These are phyloP conservation scores for Tauraco erythrolophus DNA, from an alignment of 2,113 vertebrate species.

Conservation along the genomic window DNA sequence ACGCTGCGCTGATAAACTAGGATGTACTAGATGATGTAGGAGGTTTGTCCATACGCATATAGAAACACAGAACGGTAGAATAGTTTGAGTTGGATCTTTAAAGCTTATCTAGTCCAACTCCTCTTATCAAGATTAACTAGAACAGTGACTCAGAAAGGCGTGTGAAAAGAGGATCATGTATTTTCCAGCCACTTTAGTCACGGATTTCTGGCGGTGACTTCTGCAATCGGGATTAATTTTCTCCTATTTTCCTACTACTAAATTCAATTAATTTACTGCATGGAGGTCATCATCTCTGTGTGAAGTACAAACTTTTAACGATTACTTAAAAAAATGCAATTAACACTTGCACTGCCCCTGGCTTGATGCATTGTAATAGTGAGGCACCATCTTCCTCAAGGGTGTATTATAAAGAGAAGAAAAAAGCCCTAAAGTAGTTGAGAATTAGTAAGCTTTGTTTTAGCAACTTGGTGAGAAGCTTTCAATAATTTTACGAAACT, in stretches of 20 bases:
- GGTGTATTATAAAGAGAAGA: neutral
- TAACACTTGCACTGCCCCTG: neutral
- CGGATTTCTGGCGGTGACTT: neutral
- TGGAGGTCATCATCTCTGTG: neutral
- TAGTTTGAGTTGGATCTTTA: neutral
- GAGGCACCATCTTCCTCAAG: neutral
- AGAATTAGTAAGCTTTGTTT: neutral
- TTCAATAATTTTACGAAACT: neutral
- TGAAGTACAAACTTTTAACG: neutral
- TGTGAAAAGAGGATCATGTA: neutral
- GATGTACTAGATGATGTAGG: neutral
- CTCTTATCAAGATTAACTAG: neutral
- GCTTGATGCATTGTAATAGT: neutral
- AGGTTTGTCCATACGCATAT: neutral
- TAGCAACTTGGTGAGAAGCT: neutral
- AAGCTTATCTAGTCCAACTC: neutral
- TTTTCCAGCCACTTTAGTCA: neutral
- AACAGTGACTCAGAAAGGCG: neutral
- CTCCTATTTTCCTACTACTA: neutral
- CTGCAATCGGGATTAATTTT: neutral
- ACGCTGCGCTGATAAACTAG: neutral
- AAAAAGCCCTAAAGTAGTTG: neutral
- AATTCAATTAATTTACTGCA: neutral
- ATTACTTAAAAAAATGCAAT: conserved; percentile 27
- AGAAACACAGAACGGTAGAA: neutral